Evolutionary conservation across 2,797 vertebrate species (phyloP).

Genomic region (Cygnus olor): DNA sequence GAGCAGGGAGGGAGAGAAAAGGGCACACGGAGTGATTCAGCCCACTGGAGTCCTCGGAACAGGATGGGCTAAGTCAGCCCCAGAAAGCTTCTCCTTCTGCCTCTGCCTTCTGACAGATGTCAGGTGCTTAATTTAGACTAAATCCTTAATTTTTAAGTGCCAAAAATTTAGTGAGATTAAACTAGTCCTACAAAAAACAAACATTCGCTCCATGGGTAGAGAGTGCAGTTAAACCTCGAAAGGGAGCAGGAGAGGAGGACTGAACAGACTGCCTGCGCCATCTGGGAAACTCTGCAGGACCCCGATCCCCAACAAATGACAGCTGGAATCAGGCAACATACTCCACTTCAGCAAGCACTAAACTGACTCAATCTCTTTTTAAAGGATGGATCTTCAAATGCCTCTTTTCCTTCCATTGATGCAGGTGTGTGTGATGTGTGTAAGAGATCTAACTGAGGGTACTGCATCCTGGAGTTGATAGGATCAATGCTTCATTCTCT

Average conservation of each 20-base stretch:
- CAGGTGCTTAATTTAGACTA: background rate
- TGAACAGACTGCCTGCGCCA: slow-evolving; percentile 27
- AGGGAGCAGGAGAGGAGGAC: background rate
- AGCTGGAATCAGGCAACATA: slow-evolving; percentile 64
- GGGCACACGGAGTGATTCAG: background rate
- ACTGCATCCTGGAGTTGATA: slow-evolving; percentile 39
- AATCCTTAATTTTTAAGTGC: background rate
- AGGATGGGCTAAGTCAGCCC: background rate
- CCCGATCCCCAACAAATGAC: slow-evolving; percentile 31
- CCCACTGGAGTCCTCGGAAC: background rate
- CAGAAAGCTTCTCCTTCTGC: background rate
- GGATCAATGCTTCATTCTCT: slow-evolving; percentile 69
- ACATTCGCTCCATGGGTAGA: background rate
- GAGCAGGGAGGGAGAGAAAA: background rate
- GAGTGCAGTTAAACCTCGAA: background rate
- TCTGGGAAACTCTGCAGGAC: slow-evolving; percentile 47
- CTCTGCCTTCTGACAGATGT: background rate
- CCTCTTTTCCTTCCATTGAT: slow-evolving; percentile 57
- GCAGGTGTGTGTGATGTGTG: slow-evolving; percentile 65
- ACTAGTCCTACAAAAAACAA: background rate
- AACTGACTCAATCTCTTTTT: slow-evolving; percentile 55
- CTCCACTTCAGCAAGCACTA: slow-evolving; percentile 66
- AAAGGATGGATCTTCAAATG: slow-evolving; percentile 55
- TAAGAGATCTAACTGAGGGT: slow-evolving; percentile 70
- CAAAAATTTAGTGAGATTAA: background rate